Evolutionary conservation across 2,888 invertebrate genomes (phyloP), one percentile per base, ranked within the genome.

Genomic region (Marronus borbonicus): DNA sequence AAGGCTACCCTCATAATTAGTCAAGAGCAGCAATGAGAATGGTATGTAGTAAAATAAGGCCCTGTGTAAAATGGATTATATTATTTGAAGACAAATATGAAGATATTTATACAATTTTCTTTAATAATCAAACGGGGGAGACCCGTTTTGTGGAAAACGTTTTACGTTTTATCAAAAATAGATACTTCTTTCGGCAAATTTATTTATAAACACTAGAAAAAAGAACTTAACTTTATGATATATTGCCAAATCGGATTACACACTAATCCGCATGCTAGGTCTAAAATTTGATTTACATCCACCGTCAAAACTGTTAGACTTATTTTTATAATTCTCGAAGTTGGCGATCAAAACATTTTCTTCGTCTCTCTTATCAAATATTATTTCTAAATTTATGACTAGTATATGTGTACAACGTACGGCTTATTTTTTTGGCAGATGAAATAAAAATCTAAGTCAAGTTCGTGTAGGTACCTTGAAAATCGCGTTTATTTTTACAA

Each of bases 401-500:
- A 31, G 52, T 65, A 62, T 28, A 28, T 31, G 5, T 31, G 28
- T 50, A 28, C 68, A 50, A 28, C 24, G 65, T n/a, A 12, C 20
- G 14, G 58, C 39, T 44, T 74, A 39, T 60, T 74, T 74, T 74
- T 39, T 74, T 74, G 72, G 72, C 72, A 74, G 60, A 44, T 44
- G 60, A 58, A 74, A 74, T 74, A 74, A 74, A 70, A 74, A 74
- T 74, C 72, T 60, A 74, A 74, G 72, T 74, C 72, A 74, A 74
- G 72, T 74, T 74, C 72, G 72, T 52, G 17, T 17, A 55, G 14
- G 31, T 74, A 74, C 72, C 72, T 74, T 74, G 72, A 74, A 62
- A 60, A 74, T 74, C 60, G 44, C 20, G 72, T 74, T 74, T 74
- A 74, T 74, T 74, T 74, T 74, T 60, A 74, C 72, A 44, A 49